Base-by-base conservation (phyloP, 2,888 invertebrate genomes). In the Callimorpha dominula region DNA sequence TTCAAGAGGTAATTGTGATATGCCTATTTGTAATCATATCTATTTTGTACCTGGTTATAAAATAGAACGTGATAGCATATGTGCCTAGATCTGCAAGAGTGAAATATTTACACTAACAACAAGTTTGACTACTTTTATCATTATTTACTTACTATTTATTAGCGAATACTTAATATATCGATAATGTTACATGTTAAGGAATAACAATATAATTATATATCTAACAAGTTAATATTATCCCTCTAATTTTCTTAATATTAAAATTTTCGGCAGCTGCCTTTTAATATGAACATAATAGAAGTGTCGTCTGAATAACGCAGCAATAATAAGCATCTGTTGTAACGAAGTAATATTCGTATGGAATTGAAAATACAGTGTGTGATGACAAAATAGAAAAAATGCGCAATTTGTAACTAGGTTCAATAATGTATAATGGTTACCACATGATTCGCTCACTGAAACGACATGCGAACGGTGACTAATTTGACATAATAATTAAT, bases 1-100 rank as follows among this genome's bases (percentile, higher is more conserved):
- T 87, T 78, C 90, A 90, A 89, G 94, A 95, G 95, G 95, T 95
- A 95, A 95, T 92, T 91, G 85, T 92, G 89, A 91, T 94, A 89
- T 92, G 93, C 89, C 90, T 89, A 88, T 90, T 94, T 89, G 87
- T 94, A 86, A 87, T 93, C 86, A 87, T 94, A 89, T 92, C 93
- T 81, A 91, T 94, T 78, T 83, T 94, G 81, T 93, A 90, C 84
- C 85, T 91, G 83, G 76, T 86, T 81, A 77, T 92, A 78, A 91
- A 88, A 87, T 86, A 90, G 73, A 87, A 86, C 82, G 78, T 87
- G 83, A 84, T 87, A 83, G 86, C 86, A 82, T 87, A 78, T 78
- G 78, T 88, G 82, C 85, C 85, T 82, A 91, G 85, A 86, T 77
- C 77, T 82, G 82, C 83, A 82, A 83, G 84, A 88, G 87, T 89